phyloP scores from a whole-genome alignment of 2,888 invertebrate genomes.

The Cryptosula pallasiana region DNA sequence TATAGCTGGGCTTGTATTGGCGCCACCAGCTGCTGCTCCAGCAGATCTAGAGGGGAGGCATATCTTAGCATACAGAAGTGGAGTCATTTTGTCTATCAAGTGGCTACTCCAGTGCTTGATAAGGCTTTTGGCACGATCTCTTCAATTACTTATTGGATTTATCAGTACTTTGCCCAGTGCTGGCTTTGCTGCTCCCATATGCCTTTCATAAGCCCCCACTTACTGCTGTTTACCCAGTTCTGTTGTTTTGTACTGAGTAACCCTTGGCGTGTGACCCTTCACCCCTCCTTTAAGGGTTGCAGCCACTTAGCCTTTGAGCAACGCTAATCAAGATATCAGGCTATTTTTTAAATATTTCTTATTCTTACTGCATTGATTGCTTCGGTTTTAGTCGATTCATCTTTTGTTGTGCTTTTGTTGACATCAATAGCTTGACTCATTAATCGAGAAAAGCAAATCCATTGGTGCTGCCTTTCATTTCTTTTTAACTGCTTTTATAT shows the following conservation, averaged over 20 bases:
- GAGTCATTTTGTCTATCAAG: constrained; percentile 4
- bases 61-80: constrained; percentile 1
- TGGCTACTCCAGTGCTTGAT: not conserved
- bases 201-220: constrained; percentile 1
- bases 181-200: not conserved
- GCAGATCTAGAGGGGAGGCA: not conserved
- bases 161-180: too few relatives aligned
- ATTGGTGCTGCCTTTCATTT: not conserved
- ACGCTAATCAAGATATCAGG: not conserved
- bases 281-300: not conserved
- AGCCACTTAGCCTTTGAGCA: too few relatives aligned
- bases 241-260: constrained; percentile 20
- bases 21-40: not conserved
- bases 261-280: constrained; percentile 23
- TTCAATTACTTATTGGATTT: not conserved
- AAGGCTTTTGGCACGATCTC: constrained; percentile 8
- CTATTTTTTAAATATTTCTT: not conserved
- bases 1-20: too few relatives aligned
- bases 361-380: not conserved
- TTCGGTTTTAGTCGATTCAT: not conserved
- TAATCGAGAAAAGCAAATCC: not conserved
- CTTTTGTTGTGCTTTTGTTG: not conserved
- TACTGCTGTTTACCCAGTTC: not conserved
- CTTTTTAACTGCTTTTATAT: not conserved
- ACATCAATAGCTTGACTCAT: too few relatives aligned